Conservation (phyloP, 2,797 vertebrate genomes). For the Cuculus canorus region DNA sequence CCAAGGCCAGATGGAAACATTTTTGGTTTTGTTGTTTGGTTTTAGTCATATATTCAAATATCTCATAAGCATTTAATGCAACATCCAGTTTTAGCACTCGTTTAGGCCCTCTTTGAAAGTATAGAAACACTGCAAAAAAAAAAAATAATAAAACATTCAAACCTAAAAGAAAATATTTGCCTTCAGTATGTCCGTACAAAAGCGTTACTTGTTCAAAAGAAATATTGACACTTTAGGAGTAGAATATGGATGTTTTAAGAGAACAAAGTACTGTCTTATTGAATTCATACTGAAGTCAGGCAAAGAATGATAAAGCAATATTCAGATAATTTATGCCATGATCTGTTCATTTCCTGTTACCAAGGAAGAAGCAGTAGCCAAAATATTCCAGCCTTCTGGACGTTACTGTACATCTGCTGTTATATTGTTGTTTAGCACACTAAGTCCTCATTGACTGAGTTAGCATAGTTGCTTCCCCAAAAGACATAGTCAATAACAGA, state of each 20-base stretch:
- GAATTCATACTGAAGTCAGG: conserved; percentile 36
- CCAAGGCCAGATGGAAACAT: fast-evolving
- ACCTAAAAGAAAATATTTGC: conserved; percentile 4
- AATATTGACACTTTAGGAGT: neutral
- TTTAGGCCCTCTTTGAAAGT: neutral
- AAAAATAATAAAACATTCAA: neutral
- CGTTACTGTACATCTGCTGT: conserved; percentile 68
- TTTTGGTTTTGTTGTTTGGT: no score
- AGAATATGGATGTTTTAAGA: conserved; percentile 21
- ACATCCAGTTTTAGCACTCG: neutral
- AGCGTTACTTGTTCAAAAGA: neutral
- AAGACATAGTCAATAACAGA: conserved; percentile 46
- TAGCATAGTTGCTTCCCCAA: conserved; percentile 42
- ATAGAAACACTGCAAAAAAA: neutral
- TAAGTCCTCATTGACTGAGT: conserved; percentile 55
- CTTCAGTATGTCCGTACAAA: conserved; percentile 20
- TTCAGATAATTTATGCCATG: conserved; percentile 62
- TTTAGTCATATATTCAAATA: neutral
- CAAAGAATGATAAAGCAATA: conserved; percentile 63
- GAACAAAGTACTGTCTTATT: conserved; percentile 30
- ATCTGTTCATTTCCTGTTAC: conserved; percentile 76
- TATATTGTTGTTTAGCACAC: conserved; percentile 56
- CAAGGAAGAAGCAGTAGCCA: conserved; percentile 62
- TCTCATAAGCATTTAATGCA: neutral
- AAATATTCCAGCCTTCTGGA: conserved; percentile 60